These are phyloP conservation scores for Megaceryle alcyon DNA, from an alignment of 2,797 vertebrate species.

Conservation along the genomic window DNA sequence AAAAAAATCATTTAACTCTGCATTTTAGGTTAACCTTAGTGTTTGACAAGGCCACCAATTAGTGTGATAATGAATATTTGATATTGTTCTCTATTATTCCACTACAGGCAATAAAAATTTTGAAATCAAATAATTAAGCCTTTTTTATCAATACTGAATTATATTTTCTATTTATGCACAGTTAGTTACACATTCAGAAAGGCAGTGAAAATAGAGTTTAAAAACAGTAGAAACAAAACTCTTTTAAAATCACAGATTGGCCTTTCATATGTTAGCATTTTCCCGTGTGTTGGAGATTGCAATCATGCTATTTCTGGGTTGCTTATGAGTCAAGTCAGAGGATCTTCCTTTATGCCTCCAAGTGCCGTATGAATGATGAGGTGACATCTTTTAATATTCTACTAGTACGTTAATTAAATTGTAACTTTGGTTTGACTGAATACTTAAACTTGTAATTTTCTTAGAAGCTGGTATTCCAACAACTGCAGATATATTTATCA, in stretches of 20 bases:
- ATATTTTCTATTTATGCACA: neutral
- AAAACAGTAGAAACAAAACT: neutral
- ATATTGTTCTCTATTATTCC: neutral
- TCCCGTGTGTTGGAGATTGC: neutral
- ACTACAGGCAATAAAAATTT: neutral
- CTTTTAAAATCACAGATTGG: neutral
- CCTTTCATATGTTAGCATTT: neutral
- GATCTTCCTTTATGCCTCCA: neutral
- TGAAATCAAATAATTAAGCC: neutral
- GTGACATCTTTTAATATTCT: neutral
- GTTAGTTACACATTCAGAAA: neutral
- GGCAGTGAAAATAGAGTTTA: neutral
- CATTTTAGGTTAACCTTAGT: neutral
- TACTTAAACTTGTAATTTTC: constrained; percentile 3
- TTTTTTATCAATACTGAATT: neutral
- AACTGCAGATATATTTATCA: neutral
- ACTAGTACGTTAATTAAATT: constrained; percentile 7
- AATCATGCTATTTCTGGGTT: neutral
- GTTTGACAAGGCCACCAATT: neutral
- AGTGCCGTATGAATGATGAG: neutral
- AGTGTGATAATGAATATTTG: neutral
- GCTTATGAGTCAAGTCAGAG: neutral
- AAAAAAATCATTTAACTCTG: neutral
- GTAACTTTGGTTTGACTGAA: constrained; percentile 3
- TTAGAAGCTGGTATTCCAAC: neutral